Evolutionary conservation across 2,797 vertebrate genomes (phyloP).

Genomic region (Telmatherina bonti): DNA sequence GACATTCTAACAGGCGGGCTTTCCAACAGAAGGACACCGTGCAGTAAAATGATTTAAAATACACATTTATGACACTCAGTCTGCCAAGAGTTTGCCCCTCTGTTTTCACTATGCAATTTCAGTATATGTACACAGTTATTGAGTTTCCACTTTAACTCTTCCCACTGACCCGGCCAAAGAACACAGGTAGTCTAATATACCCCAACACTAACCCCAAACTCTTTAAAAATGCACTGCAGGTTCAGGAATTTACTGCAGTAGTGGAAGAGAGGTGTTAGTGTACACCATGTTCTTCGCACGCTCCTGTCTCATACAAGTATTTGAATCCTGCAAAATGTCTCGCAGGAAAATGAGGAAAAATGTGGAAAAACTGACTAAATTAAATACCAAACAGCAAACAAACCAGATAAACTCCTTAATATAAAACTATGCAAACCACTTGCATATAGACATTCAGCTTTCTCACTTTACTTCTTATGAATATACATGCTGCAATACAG

Average conservation of each 20-base stretch:
- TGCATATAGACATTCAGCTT: not conserved
- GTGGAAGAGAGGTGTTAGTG: constrained; percentile 22
- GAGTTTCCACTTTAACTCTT: constrained; percentile 14
- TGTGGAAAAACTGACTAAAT: not conserved
- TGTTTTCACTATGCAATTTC: constrained; percentile 1
- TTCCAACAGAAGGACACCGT: constrained; percentile 1
- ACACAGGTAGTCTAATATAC: constrained; percentile 41
- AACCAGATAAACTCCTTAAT: not conserved
- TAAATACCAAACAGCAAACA: not conserved
- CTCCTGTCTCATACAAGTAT: not conserved
- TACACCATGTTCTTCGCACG: not conserved
- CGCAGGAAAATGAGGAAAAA: not conserved
- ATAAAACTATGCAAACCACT: not conserved
- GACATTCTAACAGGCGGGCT: constrained; percentile 5
- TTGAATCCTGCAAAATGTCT: not conserved
- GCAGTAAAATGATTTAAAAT: constrained; percentile 8
- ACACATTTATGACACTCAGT: not conserved
- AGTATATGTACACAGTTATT: constrained; percentile 22
- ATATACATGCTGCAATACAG: constrained; percentile 4
- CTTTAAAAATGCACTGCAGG: constrained; percentile 68
- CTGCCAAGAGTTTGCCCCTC: not conserved
- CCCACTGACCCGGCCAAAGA: constrained; percentile 40
- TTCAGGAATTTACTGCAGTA: constrained; percentile 52
- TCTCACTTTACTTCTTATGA: not conserved
- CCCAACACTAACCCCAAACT: constrained; percentile 38